Evolutionary conservation across 1,140 invertebrate genomes (phyloP).

Genomic region (Diachasma alloeum): DNA sequence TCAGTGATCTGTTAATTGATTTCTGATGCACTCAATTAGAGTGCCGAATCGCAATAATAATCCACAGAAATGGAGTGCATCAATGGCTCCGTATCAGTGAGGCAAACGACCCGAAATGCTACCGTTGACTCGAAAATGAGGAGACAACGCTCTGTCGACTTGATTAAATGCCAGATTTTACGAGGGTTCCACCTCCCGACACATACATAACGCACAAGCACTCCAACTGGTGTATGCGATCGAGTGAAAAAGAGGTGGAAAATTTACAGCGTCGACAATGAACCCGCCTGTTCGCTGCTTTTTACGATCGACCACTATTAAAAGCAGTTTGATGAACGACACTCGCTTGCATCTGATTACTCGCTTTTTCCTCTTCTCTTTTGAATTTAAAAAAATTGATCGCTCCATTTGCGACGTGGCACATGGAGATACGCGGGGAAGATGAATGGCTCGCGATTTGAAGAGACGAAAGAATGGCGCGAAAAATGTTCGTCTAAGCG

Average conservation of each 20-base stretch:
- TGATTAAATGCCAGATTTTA: constrained; percentile 1
- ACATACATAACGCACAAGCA: background rate
- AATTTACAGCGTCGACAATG: background rate
- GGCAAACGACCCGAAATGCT: background rate
- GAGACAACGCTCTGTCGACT: background rate
- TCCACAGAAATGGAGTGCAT: background rate
- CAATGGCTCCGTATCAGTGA: background rate
- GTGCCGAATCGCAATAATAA: background rate
- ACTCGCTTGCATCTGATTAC: background rate
- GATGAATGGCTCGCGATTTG: background rate
- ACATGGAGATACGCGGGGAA: background rate
- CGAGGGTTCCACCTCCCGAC: background rate
- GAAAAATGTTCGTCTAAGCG: background rate
- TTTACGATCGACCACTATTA: background rate
- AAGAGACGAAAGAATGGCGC: background rate
- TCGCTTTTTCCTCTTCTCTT: background rate
- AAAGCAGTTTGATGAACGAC: background rate
- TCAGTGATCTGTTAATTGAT: background rate
- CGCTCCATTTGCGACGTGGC: background rate
- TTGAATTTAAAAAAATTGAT: background rate
- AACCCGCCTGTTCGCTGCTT: background rate
- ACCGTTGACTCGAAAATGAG: background rate
- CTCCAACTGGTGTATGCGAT: background rate
- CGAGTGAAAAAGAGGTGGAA: background rate
- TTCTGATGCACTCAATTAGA: background rate